Evolutionary conservation across 2,113 vertebrate genomes (phyloP).

Genomic region (Sapajus apella): DNA sequence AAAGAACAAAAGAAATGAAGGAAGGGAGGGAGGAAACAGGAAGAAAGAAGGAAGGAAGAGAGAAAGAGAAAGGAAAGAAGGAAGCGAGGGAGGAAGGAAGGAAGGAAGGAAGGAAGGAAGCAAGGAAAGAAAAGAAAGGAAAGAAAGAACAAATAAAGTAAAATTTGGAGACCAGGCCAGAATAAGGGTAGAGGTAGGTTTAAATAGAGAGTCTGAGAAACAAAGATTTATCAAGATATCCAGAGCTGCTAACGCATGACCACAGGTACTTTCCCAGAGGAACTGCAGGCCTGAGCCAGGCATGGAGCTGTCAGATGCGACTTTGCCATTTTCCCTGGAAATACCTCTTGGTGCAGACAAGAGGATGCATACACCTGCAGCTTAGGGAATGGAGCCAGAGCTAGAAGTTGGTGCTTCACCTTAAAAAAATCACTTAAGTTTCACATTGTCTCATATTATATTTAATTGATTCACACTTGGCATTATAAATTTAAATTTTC

Average conservation of each 20-base stretch:
- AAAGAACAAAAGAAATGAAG: no score
- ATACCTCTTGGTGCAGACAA: not conserved
- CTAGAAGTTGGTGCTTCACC: not conserved
- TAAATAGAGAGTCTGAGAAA: not conserved
- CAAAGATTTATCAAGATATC: not conserved
- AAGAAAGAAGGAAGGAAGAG: no score
- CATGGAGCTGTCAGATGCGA: not conserved
- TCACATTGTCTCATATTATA: not conserved
- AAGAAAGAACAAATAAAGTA: not conserved
- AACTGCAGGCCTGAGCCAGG: not conserved
- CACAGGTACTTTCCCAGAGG: not conserved
- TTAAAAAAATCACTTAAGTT: not conserved
- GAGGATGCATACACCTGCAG: no score
- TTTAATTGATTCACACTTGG: not conserved
- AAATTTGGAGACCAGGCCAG: not conserved
- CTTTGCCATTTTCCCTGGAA: not conserved
- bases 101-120: accelerated
- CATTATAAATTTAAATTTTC: not conserved
- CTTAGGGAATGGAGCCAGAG: not conserved
- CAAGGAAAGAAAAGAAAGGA: no score
- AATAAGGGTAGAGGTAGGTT: not conserved
- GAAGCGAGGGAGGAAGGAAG: accelerated
- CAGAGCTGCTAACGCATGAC: not conserved
- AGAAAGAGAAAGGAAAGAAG: no score
- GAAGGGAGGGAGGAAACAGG: no score